A percentile compares a stretch with the other conserved stretches of the same genome.
These are phyloP conservation scores for Choloepus hoffmanni DNA, from an alignment of 2,113 vertebrate species.

Conservation along the genomic window DNA sequence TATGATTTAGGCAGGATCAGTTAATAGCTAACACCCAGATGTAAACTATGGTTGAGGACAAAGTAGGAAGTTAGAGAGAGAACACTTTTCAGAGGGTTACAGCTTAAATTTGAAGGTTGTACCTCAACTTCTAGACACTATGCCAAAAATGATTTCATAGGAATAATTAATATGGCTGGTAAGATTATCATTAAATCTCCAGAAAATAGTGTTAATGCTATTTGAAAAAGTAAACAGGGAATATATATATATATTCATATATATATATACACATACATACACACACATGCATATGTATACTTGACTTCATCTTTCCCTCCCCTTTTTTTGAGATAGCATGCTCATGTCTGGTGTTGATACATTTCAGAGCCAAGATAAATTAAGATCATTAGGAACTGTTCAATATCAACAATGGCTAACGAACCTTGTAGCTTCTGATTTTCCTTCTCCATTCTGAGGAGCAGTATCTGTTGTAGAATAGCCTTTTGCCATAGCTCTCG, in stretches of 20 bases:
- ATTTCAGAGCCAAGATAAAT: background rate
- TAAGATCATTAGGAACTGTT: background rate
- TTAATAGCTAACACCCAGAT: background rate
- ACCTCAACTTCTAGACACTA: background rate
- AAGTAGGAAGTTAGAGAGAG: background rate
- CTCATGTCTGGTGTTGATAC: background rate
- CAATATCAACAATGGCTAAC: slow-evolving; percentile 45
- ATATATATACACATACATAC: too few relatives aligned
- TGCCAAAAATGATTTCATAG: background rate
- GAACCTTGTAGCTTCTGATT: slow-evolving; percentile 97
- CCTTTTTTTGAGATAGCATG: background rate
- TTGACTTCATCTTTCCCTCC: too few relatives aligned
- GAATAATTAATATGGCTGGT: background rate
- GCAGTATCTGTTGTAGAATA: slow-evolving; percentile 96
- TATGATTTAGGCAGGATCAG: background rate
- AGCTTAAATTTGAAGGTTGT: background rate
- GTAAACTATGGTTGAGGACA: background rate
- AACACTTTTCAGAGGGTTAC: background rate
- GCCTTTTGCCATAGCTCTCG: slow-evolving; percentile 97
- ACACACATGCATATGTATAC: background rate
- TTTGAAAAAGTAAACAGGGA: background rate
- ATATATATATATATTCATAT: too few relatives aligned
- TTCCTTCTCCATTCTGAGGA: slow-evolving; percentile 98
- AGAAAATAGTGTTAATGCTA: background rate
- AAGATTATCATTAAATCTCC: background rate